Evolutionary conservation across 2,113 vertebrate genomes (phyloP), one percentile per base, ranked within the genome.

Genomic region (Erpornis zantholeuca): DNA sequence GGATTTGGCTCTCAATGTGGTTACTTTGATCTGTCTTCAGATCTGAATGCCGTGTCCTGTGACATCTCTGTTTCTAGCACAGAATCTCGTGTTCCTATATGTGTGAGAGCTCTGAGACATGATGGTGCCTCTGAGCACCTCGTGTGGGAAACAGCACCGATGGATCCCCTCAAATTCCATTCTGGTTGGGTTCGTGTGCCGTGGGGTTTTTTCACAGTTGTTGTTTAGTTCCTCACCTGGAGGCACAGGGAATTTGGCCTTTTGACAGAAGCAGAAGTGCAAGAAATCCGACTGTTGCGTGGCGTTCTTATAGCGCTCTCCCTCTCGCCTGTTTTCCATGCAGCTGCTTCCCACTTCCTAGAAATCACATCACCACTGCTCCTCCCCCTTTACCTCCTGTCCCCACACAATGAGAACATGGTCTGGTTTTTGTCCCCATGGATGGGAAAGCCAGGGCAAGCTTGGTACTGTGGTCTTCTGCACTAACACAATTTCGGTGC

Each of bases 381-480:
- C 72, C 66, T 95, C 81, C 66, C 38, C 22, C 6, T 89, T 82
- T 73, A 44, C 88, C 44, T 78, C 64, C 33, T 60, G 69, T 84
- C 23, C 45, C 42, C 56, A 64, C 44, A 68, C 2, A 10, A 88
- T 64, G 82, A 89, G 49, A 50, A 65, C 49, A 35, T 35, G 21
- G 50, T 68, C 45, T 83, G 29, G 1, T 12, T 68, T 86, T 69
- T 56, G 38, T 7, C 90, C 42, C 35, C 36, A 21, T 54, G 69
- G 49, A 65, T 82, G 64, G 72, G 64, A 92, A 86, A 73, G 38
- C 87, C 59, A 76, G 85, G 70, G 66, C 50, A 78, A 91, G 40
- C 35, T 77, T 35, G 90, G 72, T 50, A 15, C 72, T 96, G 87
- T 94, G 91, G 90, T 97, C 91, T 90, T 71, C 53, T 76, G 77